Evolutionary conservation across 2,113 vertebrate genomes (phyloP).

Genomic region (Paracanthobrama guichenoti): DNA sequence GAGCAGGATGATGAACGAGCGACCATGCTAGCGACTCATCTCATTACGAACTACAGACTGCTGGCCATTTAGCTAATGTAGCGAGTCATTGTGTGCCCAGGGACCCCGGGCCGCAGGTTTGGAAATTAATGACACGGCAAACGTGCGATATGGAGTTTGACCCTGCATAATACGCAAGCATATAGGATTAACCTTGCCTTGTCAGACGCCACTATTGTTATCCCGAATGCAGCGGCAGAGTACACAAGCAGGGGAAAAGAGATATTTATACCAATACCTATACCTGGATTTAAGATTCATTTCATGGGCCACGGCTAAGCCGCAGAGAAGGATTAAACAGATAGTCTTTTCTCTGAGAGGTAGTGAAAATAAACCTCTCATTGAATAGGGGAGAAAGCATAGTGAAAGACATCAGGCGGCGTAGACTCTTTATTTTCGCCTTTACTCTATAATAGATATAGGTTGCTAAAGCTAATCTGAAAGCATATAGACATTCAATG

Average conservation of each 20-base stretch:
- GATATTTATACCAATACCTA: conserved; percentile 57
- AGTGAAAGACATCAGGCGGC: conserved; percentile 21
- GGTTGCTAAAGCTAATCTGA: conserved; percentile 5
- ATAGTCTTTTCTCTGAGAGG: conserved; percentile 69
- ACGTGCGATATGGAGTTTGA: conserved; percentile 79
- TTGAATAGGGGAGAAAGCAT: conserved; percentile 22
- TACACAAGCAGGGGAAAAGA: conserved; percentile 66
- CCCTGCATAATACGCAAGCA: conserved; percentile 76
- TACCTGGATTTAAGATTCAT: conserved; percentile 68
- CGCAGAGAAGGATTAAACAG: conserved; percentile 74
- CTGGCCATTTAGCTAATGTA: conserved; percentile 94
- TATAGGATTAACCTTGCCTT: conserved; percentile 83
- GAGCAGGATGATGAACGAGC: conserved; percentile 99
- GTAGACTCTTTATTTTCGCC: conserved; percentile 28
- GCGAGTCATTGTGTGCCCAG: conserved; percentile 86
- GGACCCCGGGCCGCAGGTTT: conserved; percentile 83
- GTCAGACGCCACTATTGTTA: conserved; percentile 76
- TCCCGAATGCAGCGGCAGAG: conserved; percentile 61
- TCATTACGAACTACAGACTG: conserved; percentile 88
- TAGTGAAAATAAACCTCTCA: conserved; percentile 58
- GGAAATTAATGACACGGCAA: conserved; percentile 88
- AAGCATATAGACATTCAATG: background rate
- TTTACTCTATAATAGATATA: background rate
- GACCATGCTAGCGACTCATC: conserved; percentile 92
- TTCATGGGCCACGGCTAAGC: conserved; percentile 67